Base-by-base conservation (phyloP, 2,113 vertebrate species). In the Gymnocephalus cernua region DNA sequence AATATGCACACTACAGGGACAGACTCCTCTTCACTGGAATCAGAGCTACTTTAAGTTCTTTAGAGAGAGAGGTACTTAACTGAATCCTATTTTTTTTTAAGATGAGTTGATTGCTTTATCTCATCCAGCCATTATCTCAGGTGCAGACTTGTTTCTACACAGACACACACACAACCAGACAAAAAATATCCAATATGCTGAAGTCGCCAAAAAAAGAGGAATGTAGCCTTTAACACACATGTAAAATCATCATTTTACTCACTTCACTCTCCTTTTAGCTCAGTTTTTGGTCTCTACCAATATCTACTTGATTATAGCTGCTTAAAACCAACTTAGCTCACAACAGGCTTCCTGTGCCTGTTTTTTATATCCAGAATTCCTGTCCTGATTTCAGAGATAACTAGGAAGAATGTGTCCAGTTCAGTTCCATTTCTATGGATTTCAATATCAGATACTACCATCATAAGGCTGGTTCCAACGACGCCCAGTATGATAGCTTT, bases 1-100 rank as follows among this genome's bases (percentile, higher is more conserved):
- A 90, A 90, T 89, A 79, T 86, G 74, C 80, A 68, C 70, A 85
- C 82, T 19, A 80, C 77, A 83, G 90, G 86, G 82, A 85, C 53
- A 45, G 64, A 73, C 65, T 82, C 70, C 70, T 83, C 87, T 89
- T 86, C 71, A 73, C 38, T 65, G 71, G 72, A 85, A 92, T 85
- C 81, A 76, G 61, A 86, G 81, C 71, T 76, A 82, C 89, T 90
- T 85, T 53, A 70, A 87, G 69, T 84, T 88, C 74, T 73, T 70
- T 65, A 79, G 59, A 80, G 77, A 87, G 51, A 83, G 51, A 85
- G 38, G 76, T 83, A 74, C 87, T 88, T 84, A 71, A 82, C 79
- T 68, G 38, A 64, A 51, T 72, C 73, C 19, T 45, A 41, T 19
- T 77, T 18, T 53, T 48, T 44, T n/a, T 72, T 41, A 64, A 80